Percentiles rank a stretch among this genome's conserved stretches.
These are phyloP conservation scores for Hypanus sabinus DNA, from an alignment of 2,113 vertebrate genomes.

Conservation along the genomic window DNA sequence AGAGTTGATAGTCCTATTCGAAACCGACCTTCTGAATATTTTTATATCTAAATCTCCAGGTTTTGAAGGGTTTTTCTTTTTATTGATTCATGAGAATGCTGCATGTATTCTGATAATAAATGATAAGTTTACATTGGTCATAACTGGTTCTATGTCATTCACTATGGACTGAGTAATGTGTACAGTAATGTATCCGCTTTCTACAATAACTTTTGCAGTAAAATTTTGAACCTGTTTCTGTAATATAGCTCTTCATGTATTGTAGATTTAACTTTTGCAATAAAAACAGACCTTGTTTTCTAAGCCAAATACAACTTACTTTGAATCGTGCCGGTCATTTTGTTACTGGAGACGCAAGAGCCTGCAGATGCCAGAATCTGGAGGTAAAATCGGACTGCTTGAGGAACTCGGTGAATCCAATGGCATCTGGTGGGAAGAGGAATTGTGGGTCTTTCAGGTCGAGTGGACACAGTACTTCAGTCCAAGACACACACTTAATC, in stretches of 20 bases:
- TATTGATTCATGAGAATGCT: neutral
- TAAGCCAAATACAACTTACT: neutral
- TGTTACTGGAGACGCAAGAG: neutral
- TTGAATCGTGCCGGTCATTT: neutral
- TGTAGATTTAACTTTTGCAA: slow-evolving; percentile 9
- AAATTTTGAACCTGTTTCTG: slow-evolving; percentile 25
- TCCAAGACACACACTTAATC: too few species aligned
- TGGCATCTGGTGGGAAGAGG: too few species aligned
- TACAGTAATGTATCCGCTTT: neutral
- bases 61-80: neutral
- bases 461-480: too few species aligned
- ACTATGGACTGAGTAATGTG: neutral
- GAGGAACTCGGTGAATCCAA: too few species aligned
- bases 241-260: slow-evolving; percentile 15
- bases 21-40: too few species aligned
- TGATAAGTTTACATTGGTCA: neutral
- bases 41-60: neutral
- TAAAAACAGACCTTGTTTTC: neutral
- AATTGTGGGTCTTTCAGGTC: too few species aligned
- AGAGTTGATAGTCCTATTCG: too few species aligned
- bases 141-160: neutral
- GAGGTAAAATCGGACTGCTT: too few species aligned
- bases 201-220: neutral
- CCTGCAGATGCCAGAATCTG: too few species aligned
- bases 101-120: neutral